phyloP scores from a whole-genome alignment of 1,140 invertebrate genomes.

The Drosophila takahashii region DNA sequence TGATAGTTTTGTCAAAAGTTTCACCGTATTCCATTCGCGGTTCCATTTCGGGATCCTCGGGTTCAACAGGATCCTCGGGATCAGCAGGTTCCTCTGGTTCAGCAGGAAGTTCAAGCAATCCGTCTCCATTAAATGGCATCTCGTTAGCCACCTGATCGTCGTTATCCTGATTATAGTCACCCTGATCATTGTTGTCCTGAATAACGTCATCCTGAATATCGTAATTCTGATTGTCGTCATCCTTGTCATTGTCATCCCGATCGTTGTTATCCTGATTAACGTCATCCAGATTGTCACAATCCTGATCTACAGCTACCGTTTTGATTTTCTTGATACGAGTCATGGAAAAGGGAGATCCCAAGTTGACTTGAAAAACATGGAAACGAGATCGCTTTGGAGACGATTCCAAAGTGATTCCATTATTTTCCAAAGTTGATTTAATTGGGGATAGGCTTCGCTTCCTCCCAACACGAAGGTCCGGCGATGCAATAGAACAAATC shows the following conservation, averaged over 20 bases:
- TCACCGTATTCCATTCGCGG: too few relatives aligned
- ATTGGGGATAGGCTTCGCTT: too few relatives aligned
- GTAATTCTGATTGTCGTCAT: too few relatives aligned
- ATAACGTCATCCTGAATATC: too few relatives aligned
- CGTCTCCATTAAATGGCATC: neutral
- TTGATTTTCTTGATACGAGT: neutral
- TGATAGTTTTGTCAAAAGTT: too few relatives aligned
- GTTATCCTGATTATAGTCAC: neutral
- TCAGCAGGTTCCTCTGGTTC: too few relatives aligned
- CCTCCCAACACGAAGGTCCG: too few relatives aligned
- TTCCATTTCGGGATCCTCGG: too few relatives aligned
- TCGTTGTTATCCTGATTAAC: neutral
- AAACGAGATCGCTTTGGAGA: neutral
- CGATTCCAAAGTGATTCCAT: neutral
- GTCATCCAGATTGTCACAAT: neutral
- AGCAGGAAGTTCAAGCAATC: neutral
- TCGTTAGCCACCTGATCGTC: neutral
- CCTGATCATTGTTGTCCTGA: neutral
- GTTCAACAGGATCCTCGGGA: too few relatives aligned
- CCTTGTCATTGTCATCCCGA: too few relatives aligned
- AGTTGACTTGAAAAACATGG: neutral
- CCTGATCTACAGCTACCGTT: neutral
- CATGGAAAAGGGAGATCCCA: neutral
- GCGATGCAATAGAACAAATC: too few relatives aligned
- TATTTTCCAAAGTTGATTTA: neutral